A percentile compares a stretch with the other conserved stretches of the same genome.
These are phyloP conservation scores for Sebastes schlegelii DNA, from an alignment of 2,113 vertebrate genomes.

Conservation along the genomic window DNA sequence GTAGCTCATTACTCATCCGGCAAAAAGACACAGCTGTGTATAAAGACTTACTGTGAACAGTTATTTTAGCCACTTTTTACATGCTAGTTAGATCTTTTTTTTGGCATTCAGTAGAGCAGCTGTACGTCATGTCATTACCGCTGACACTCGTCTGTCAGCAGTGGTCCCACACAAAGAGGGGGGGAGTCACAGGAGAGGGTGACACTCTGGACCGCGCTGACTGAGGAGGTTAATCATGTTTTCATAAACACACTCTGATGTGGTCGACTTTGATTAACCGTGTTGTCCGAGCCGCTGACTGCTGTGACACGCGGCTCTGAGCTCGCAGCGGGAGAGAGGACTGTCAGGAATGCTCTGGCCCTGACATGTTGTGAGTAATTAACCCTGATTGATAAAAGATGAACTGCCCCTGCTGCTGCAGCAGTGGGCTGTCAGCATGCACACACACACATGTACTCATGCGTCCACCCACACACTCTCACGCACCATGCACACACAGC, in stretches of 20 bases:
- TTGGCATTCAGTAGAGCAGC: slow-evolving; percentile 25
- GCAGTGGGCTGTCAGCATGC: slow-evolving; percentile 12
- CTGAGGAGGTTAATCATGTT: slow-evolving; percentile 69
- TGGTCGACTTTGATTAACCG: slow-evolving; percentile 44
- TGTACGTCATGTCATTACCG: slow-evolving; percentile 57
- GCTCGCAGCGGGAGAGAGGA: slow-evolving; percentile 61
- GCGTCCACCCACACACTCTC: slow-evolving; percentile 37
- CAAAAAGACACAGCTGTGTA: slow-evolving; percentile 18
- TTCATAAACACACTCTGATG: slow-evolving; percentile 71
- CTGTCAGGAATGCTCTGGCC: slow-evolving; percentile 77
- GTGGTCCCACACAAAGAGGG: slow-evolving; percentile 31
- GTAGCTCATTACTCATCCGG: slow-evolving; percentile 30
- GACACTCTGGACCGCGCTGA: slow-evolving; percentile 40
- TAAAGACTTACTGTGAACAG: background rate
- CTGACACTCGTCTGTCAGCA: slow-evolving; percentile 71
- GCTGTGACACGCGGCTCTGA: slow-evolving; percentile 35
- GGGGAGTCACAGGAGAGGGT: slow-evolving; percentile 18
- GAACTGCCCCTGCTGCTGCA: slow-evolving; percentile 68
- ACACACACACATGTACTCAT: slow-evolving; percentile 44
- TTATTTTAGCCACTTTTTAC: slow-evolving; percentile 26
- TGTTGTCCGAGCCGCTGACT: slow-evolving; percentile 32
- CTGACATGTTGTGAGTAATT: slow-evolving; percentile 84
- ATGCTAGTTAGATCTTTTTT: background rate
- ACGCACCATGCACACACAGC: slow-evolving; percentile 53
- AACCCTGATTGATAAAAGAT: slow-evolving; percentile 87